phyloP scores from a whole-genome alignment of 2,113 vertebrate genomes.

The Campylomormyrus numenius region DNA sequence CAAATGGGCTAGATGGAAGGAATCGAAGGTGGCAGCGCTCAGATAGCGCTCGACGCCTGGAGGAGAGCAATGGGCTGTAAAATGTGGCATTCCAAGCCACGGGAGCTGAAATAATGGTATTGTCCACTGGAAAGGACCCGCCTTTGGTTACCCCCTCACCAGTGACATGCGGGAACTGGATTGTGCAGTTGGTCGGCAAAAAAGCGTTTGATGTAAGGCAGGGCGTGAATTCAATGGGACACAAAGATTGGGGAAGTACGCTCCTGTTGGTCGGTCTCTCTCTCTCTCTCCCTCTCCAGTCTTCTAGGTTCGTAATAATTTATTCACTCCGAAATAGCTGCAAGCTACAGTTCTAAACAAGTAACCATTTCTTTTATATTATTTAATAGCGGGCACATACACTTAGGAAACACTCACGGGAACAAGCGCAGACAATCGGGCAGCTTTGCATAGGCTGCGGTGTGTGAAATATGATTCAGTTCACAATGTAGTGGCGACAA shows the following conservation, averaged over 20 bases:
- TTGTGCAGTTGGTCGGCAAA: slow-evolving; percentile 78
- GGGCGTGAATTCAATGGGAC: slow-evolving; percentile 70
- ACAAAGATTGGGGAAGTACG: slow-evolving; percentile 56
- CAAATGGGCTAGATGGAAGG: slow-evolving; percentile 33
- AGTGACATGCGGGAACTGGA: slow-evolving; percentile 69
- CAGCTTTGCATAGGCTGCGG: not conserved
- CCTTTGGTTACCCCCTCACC: slow-evolving; percentile 63
- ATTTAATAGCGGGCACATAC: not conserved
- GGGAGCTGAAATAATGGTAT: slow-evolving; percentile 96
- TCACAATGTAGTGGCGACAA: slow-evolving; percentile 5
- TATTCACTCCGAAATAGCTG: not conserved
- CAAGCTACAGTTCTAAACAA: slow-evolving; percentile 3
- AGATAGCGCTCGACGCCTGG: slow-evolving; percentile 71
- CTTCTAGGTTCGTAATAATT: slow-evolving; percentile 30
- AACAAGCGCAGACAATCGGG: not conserved
- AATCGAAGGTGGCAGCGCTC: slow-evolving; percentile 52
- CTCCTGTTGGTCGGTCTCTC: slow-evolving; percentile 40
- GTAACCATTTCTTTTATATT: not conserved
- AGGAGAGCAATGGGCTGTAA: slow-evolving; percentile 77
- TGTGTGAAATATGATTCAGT: not conserved
- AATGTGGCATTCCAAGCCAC: slow-evolving; percentile 94
- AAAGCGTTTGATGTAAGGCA: slow-evolving; percentile 80
- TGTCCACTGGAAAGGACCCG: slow-evolving; percentile 81
- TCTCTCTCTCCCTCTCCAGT: slow-evolving; percentile 18
- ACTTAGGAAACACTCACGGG: not conserved